Conservation (phyloP, 2,888 invertebrate species). For the Criorhina ranunculi region DNA sequence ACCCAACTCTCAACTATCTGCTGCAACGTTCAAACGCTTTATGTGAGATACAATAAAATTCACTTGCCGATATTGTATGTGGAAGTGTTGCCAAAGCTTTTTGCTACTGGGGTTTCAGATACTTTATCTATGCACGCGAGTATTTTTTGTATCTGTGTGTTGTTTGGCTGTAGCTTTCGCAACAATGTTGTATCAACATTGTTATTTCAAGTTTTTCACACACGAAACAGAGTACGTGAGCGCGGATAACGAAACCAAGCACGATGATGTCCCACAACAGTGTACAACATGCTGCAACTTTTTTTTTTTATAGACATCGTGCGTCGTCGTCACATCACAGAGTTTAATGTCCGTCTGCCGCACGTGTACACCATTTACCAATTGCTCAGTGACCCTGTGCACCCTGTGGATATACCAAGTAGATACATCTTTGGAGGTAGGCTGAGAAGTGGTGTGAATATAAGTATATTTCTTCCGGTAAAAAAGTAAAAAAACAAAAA, state of each 20-base stretch:
- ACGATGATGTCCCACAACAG: conserved; percentile 18
- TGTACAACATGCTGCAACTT: conserved; percentile 42
- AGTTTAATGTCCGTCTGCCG: conserved; percentile 69
- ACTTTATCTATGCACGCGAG: conserved; percentile 9
- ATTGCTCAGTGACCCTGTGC: conserved; percentile 53
- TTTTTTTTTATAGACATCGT: conserved; percentile 18
- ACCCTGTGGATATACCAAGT: conserved; percentile 24
- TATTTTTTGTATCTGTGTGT: no score
- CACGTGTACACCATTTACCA: conserved; percentile 73
- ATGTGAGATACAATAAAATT: conserved; percentile 56
- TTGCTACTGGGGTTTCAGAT: neutral
- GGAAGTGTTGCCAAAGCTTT: conserved; percentile 52
- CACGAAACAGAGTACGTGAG: neutral
- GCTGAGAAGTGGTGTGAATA: conserved; percentile 42
- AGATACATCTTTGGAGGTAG: conserved; percentile 12
- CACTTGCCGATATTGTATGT: conserved; percentile 33
- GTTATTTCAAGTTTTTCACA: neutral
- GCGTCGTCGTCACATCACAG: conserved; percentile 62
- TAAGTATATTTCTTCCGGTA: conserved; percentile 29
- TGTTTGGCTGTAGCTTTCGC: conserved; percentile 9
- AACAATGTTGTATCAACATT: conserved; percentile 16
- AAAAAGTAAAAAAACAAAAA: conserved; percentile 8
- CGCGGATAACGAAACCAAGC: neutral
- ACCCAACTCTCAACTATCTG: conserved; percentile 32
- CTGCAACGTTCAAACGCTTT: conserved; percentile 61